Conservation (phyloP, 2,797 vertebrate species). For the Nothura maculosa region DNA sequence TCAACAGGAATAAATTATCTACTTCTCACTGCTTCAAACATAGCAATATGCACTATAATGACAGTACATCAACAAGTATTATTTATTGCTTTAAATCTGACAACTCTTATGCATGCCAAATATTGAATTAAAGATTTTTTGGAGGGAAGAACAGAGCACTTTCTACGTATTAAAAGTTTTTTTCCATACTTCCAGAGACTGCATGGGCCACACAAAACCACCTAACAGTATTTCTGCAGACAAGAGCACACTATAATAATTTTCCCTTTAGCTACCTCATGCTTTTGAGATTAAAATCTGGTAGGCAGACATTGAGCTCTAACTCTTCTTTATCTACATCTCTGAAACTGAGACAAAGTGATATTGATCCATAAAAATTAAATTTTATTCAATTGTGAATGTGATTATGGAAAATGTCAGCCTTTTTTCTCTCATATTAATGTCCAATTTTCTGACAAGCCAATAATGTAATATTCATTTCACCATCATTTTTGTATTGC, state of each 20-base stretch:
- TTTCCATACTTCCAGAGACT: background rate
- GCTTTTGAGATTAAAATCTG: constrained; percentile 10
- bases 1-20: background rate
- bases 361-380: constrained; percentile 58
- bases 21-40: background rate
- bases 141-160: background rate
- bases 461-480: constrained; percentile 40
- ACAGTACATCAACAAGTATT: background rate
- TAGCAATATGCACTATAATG: background rate
- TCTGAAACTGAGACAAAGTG: constrained; percentile 63
- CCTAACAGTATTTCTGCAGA: background rate
- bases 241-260: background rate
- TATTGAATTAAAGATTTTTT: background rate
- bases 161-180: background rate
- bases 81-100: background rate
- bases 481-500: constrained; percentile 32
- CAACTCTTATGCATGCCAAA: background rate
- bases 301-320: background rate
- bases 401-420: constrained; percentile 56
- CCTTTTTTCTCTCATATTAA: constrained; percentile 1
- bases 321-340: constrained; percentile 1
- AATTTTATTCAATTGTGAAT: constrained; percentile 50
- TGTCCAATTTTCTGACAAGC: constrained; percentile 43
- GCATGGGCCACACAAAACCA: background rate
- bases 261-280: background rate